phyloP scores from a whole-genome alignment of 2,888 invertebrate genomes.

The Dolomedes plantarius region DNA sequence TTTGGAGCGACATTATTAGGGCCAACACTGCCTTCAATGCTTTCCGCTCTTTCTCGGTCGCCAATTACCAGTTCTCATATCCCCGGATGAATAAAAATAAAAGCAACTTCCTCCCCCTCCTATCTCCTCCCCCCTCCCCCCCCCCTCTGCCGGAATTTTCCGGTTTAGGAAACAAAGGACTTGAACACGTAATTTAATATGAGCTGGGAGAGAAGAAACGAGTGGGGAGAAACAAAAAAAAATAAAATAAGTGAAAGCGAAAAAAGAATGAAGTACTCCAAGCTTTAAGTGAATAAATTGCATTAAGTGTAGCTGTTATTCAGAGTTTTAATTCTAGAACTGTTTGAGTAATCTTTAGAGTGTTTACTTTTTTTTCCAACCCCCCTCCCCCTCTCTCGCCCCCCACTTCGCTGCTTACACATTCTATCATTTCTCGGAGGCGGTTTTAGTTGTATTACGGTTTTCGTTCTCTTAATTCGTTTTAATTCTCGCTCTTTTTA shows the following conservation, averaged over 20 bases:
- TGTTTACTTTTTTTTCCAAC: conserved; percentile 61
- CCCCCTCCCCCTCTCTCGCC: too few relatives aligned
- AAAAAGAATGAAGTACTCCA: conserved; percentile 14
- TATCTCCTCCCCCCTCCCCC: neutral
- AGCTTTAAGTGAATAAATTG: conserved; percentile 58
- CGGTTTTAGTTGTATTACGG: conserved; percentile 38
- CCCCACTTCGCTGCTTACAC: conserved; percentile 13
- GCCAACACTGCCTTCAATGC: conserved; percentile 27
- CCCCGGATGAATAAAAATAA: conserved; percentile 52
- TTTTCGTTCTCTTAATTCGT: conserved; percentile 63
- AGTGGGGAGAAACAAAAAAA: conserved; percentile 14
- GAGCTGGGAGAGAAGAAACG: neutral
- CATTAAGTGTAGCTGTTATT: conserved; percentile 69
- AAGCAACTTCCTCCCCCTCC: conserved; percentile 28
- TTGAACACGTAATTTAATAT: conserved; percentile 65
- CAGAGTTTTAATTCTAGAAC: conserved; percentile 65
- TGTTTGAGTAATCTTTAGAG: conserved; percentile 62
- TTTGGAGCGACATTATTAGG: conserved; percentile 60
- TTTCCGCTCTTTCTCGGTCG: conserved; percentile 35
- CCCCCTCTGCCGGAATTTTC: conserved; percentile 44
- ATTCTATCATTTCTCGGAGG: neutral
- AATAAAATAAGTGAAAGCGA: too few relatives aligned
- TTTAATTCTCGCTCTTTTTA: conserved; percentile 62
- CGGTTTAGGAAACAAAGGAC: conserved; percentile 66
- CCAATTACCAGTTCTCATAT: conserved; percentile 53